Evolutionary conservation across 2,797 vertebrate genomes (phyloP).

Genomic region (Acestrorhynchus altus): DNA sequence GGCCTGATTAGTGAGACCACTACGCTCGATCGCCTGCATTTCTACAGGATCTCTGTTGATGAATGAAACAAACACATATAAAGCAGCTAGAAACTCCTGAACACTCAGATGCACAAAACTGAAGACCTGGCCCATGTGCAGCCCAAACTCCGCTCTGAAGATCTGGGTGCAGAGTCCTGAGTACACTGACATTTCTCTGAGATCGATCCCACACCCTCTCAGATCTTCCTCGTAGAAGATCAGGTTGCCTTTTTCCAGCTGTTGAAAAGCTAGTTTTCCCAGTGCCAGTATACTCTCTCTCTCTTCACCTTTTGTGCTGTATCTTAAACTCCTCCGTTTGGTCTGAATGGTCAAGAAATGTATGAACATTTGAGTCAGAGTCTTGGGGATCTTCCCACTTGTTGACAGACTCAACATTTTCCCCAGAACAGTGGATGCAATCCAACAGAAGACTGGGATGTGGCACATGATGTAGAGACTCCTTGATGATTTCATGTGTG

Average conservation of each 20-base stretch:
- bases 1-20: too few species aligned
- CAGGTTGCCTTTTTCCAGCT: constrained; percentile 27
- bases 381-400: constrained; percentile 20
- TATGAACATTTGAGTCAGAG: constrained; percentile 46
- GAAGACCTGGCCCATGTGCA: background rate
- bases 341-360: constrained; percentile 25
- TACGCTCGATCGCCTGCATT: too few species aligned
- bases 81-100: constrained; percentile 7
- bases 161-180: constrained; percentile 17
- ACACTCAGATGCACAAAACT: constrained; percentile 1
- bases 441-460: constrained; percentile 36
- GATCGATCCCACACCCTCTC: constrained; percentile 12
- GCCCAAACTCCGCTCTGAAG: constrained; percentile 7
- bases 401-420: background rate
- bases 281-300: constrained; percentile 3
- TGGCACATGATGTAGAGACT: constrained; percentile 40
- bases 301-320: too few species aligned
- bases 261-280: constrained; percentile 39
- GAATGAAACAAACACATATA: background rate
- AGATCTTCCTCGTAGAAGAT: constrained; percentile 21
- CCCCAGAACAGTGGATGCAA: constrained; percentile 27
- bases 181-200: constrained; percentile 12
- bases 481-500: constrained; percentile 23
- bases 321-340: background rate
- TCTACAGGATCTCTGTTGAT: too few species aligned